phyloP scores from a whole-genome alignment of 2,797 vertebrate species.

The Pteronotus mesoamericanus region DNA sequence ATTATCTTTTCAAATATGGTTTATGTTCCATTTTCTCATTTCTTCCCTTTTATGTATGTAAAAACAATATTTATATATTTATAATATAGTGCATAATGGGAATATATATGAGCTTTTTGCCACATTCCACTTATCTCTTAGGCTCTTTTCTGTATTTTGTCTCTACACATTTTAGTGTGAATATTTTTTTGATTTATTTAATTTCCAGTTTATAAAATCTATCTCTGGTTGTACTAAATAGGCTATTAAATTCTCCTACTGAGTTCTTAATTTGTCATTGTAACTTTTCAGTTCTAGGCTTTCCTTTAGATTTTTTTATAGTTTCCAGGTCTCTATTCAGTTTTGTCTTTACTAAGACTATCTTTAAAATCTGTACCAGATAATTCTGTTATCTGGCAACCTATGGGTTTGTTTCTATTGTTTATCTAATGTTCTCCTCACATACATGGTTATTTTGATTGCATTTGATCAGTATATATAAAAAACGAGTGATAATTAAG shows the following conservation, averaged over 20 bases:
- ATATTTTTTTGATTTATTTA: slow-evolving; percentile 2
- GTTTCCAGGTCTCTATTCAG: not conserved
- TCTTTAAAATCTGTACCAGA: not conserved
- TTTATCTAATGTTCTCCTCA: not conserved
- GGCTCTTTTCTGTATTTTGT: not conserved
- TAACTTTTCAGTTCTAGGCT: slow-evolving; percentile 9
- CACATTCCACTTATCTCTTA: not conserved
- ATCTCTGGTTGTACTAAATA: not conserved
- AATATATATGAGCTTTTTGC: not conserved
- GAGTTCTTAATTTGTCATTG: slow-evolving; percentile 7
- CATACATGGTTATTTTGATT: not conserved
- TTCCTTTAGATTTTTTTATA: not conserved
- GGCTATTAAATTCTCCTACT: not conserved
- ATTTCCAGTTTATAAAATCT: not conserved
- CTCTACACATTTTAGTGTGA: not conserved
- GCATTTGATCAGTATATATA: not conserved
- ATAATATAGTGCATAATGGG: not conserved
- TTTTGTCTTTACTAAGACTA: not conserved
- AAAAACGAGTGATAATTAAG: not conserved
- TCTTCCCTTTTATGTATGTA: not conserved
- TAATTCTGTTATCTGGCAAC: not conserved
- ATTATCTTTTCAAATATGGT: not conserved
- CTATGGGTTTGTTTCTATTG: not conserved
- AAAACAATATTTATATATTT: not conserved
- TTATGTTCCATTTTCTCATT: not conserved